Evolutionary conservation across 2,888 invertebrate genomes (phyloP), one percentile per base, ranked within the genome.

Genomic region (Athripsodes cinereus): DNA sequence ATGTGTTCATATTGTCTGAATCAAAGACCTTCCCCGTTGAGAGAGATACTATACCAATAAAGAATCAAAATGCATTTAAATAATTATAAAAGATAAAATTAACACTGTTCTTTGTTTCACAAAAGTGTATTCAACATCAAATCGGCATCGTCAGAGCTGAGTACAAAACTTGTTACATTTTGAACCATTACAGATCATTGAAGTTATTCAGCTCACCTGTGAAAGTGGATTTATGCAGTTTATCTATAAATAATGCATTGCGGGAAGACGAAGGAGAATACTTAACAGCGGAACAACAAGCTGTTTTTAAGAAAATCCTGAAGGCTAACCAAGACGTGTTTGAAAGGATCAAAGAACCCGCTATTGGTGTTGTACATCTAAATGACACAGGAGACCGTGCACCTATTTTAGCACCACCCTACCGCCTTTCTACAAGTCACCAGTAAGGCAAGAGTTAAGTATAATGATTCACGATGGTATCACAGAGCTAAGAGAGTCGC

Each of bases 401-500:
- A 69, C 70, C 2, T 71, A 70, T 61, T 57, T n/a, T n/a, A n/a
- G n/a, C n/a, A n/a, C n/a, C n/a, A n/a, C n/a, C n/a, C n/a, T n/a
- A n/a, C n/a, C n/a, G 69, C 16, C 53, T 71, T 22, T 67, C 68
- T 6, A 66, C 69, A 18, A 53, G 61, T 0, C 66, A 65, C 19
- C 64, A 64, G 22, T 56, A 63, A 46, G 54, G 20, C 53, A 55
- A 35, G 67, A 71, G 60, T 51, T 72, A 1, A 66, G 67, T 8
- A 59, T 63, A 47, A 67, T 71, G 68, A 52, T 70, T 2, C 46
- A 63, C 2, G 65, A 68, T 2, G 68, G 63, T 1, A 64, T 72
- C 0, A 69, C 72, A 1, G 70, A 72, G 58, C 69, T 70, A 48
- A 68, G 68, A 52, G 70, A 71, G 53, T 70, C 69, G 1, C 67